Conservation (phyloP, 2,888 invertebrate genomes). For the Xiphydria camelus region DNA sequence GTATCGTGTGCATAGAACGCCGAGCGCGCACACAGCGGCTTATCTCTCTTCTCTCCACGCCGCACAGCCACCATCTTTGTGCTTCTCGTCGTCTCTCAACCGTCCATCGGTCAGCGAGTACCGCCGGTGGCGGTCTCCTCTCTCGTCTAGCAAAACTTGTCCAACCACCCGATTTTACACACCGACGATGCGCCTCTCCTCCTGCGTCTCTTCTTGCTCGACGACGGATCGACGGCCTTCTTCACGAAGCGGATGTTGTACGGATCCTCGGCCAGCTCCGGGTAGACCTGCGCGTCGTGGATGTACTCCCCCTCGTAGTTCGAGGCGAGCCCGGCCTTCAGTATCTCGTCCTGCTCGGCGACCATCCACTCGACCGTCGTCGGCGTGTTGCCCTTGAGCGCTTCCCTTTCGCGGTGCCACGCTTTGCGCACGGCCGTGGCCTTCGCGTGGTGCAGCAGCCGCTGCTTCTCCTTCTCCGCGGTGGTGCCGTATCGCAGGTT, state of each 20-base stretch:
- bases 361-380: conserved; percentile 85
- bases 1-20: conserved; percentile 56
- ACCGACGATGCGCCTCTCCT: conserved; percentile 63
- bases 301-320: conserved; percentile 91
- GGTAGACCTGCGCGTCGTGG: conserved; percentile 86
- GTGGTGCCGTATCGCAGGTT: conserved; percentile 95
- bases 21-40: conserved; percentile 40
- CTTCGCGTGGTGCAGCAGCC: conserved; percentile 89
- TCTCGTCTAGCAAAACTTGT: conserved; percentile 50
- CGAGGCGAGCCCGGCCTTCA: conserved; percentile 79
- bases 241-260: conserved; percentile 90
- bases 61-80: conserved; percentile 18
- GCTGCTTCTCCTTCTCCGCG: conserved; percentile 84
- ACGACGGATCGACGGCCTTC: conserved; percentile 74
- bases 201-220: conserved; percentile 71
- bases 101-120: conserved; percentile 11
- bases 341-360: conserved; percentile 85
- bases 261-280: conserved; percentile 93
- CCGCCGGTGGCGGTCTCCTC: neutral
- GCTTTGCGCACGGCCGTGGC: conserved; percentile 85
- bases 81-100: conserved; percentile 9
- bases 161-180: conserved; percentile 60
- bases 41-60: conserved; percentile 13
- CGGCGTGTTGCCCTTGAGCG: conserved; percentile 75
- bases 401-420: conserved; percentile 90